Base-by-base conservation (phyloP, 2,797 vertebrate genomes). In the Acridotheres tristis region DNA sequence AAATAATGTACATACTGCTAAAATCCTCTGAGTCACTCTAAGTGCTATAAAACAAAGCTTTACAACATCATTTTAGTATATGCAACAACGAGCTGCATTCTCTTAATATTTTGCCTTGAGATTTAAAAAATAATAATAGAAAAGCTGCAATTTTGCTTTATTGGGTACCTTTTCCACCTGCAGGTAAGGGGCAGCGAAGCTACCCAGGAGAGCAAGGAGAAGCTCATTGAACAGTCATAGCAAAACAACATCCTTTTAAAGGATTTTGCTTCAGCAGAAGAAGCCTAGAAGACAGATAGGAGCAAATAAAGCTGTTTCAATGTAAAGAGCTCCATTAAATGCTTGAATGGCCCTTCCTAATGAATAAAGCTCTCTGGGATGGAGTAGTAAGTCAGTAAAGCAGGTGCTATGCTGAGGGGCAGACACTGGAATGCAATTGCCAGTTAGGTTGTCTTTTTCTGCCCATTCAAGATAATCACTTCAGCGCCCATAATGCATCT, bases 311-410 rank as follows among this genome's bases (percentile, higher is more conserved):
- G 58, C 53, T 80, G 53, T 94, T 93, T 87, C 68, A 88, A 76
- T 36, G 27, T 75, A 88, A 96, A 89, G 51, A 78, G 78, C 36
- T 95, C 90, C 77, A 93, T 95, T 87, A 96, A 95, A 94, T 87
- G 84, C 89, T 93, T 94, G 92, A 96, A 85, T 68, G 58, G 71
- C 27, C 66, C 51, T 85, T 84, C 50, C 75, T 93, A 86, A 92
- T 68, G 88, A 85, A 90, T 91, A 93, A 93, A 95, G 57, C 74
- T 94, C 69, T 82, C 61, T 63, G 55, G 47, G 67, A 92, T 68
- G 59, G 67, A 89, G 86, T 78, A 58, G 57, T 18, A 72, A 89
- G 89, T 92, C 91, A 88, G 83, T 80, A 94, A 93, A 90, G 79
- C 84, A 83, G 78, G 80, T 88, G 86, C 73, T 61, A 4, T 58